Evolutionary conservation across 2,113 vertebrate genomes (phyloP).

Genomic region (Danionella cerebrum): DNA sequence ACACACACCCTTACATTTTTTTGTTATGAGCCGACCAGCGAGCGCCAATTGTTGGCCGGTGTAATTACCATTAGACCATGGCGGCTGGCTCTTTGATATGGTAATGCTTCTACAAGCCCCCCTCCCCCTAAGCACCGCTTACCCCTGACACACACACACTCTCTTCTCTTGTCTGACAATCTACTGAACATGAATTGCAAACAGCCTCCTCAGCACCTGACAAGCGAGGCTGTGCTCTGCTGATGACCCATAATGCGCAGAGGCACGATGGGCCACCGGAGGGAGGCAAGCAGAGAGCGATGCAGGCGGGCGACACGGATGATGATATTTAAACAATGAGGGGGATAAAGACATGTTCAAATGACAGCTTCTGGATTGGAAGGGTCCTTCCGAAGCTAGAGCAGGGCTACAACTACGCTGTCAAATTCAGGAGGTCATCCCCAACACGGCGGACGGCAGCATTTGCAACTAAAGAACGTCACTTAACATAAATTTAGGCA

Average conservation of each 20-base stretch:
- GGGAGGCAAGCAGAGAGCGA: background rate
- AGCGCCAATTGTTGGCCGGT: conserved; percentile 82
- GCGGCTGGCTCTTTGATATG: conserved; percentile 94
- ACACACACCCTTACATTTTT: conserved; percentile 42
- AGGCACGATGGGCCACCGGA: conserved; percentile 1
- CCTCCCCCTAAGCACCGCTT: conserved; percentile 43
- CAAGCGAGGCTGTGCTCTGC: conserved; percentile 57
- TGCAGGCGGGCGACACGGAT: conserved; percentile 10
- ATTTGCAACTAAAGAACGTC: background rate
- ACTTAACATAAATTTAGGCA: background rate
- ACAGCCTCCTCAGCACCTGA: conserved; percentile 81
- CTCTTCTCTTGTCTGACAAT: conserved; percentile 29
- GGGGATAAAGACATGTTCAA: conserved; percentile 16
- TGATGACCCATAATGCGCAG: conserved; percentile 36
- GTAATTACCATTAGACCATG: conserved; percentile 94
- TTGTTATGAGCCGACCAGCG: conserved; percentile 88
- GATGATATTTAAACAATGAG: background rate
- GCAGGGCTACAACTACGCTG: conserved; percentile 43
- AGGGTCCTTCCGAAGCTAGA: background rate
- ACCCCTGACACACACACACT: conserved; percentile 2
- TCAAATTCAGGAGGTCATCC: conserved; percentile 56
- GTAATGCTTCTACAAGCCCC: conserved; percentile 82
- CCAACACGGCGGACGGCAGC: background rate
- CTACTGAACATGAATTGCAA: conserved; percentile 80
- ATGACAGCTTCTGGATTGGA: conserved; percentile 24